phyloP scores from a whole-genome alignment of 2,113 vertebrate species.

The Megatriorchis doriae region DNA sequence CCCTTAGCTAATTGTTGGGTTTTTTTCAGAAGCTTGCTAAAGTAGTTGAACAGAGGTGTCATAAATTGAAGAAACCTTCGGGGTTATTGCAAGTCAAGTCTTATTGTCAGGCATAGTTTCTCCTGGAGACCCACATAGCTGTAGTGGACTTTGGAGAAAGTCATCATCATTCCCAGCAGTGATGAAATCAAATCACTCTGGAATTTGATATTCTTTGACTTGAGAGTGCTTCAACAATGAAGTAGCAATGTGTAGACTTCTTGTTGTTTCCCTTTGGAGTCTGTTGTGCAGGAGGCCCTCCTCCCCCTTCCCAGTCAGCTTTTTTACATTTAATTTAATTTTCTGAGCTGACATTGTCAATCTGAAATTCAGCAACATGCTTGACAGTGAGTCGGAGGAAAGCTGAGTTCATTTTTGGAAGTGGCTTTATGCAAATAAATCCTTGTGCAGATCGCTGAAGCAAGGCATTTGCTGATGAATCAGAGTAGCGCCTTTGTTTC shows the following conservation, averaged over 20 bases:
- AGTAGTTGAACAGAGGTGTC: neutral
- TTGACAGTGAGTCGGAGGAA: conserved; percentile 37
- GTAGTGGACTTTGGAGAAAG: neutral
- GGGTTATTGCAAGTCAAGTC: neutral
- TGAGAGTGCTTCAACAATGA: neutral
- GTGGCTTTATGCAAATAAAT: conserved; percentile 59
- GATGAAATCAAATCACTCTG: neutral
- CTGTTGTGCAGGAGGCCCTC: neutral
- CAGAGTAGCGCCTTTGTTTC: conserved; percentile 33
- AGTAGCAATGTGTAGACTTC: neutral
- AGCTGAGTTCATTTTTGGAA: conserved; percentile 52
- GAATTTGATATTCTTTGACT: neutral
- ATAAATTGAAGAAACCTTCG: neutral
- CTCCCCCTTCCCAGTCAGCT: neutral
- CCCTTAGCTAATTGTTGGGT: neutral
- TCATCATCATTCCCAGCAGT: neutral
- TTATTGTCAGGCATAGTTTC: neutral
- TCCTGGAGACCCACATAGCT: neutral
- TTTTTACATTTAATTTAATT: conserved; percentile 45
- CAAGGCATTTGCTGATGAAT: conserved; percentile 50
- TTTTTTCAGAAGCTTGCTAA: neutral
- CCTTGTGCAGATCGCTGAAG: neutral
- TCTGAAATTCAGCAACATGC: conserved; percentile 47
- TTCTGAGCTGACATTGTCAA: conserved; percentile 57
- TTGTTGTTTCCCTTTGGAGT: neutral